Percentiles rank a stretch among this genome's conserved stretches.
These are phyloP conservation scores for Axea sp. DNA, from an alignment of 2,888 invertebrate species.

Conservation along the genomic window DNA sequence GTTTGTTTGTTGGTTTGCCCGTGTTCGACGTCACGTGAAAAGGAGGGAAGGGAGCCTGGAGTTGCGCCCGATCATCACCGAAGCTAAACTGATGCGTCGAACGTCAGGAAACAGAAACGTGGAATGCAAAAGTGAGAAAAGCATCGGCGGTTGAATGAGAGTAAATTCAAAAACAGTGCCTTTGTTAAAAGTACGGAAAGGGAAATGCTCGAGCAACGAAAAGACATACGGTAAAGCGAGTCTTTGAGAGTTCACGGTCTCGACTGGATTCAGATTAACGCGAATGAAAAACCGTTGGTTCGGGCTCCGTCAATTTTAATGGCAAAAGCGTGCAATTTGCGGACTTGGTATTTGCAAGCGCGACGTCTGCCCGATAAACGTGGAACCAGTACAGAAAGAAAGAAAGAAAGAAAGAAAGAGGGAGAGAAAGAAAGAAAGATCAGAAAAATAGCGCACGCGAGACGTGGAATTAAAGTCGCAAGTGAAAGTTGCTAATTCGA, in stretches of 20 bases:
- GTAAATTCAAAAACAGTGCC: constrained; percentile 18
- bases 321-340: no score
- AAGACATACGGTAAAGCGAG: background rate
- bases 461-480: constrained; percentile 33
- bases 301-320: no score
- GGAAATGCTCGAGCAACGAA: background rate
- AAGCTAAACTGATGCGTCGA: constrained; percentile 40
- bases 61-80: constrained; percentile 28
- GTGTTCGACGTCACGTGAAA: no score
- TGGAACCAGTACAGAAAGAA: no score
- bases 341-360: background rate
- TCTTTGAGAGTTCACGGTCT: constrained; percentile 16
- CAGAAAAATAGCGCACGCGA: constrained; percentile 2
- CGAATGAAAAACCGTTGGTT: background rate
- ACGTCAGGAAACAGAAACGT: constrained; percentile 51
- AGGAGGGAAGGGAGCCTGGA: no score
- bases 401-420: no score
- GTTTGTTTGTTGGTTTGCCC: constrained; percentile 16
- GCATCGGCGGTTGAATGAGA: no score
- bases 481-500: constrained; percentile 56
- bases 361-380: background rate
- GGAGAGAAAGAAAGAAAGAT: constrained; percentile 5
- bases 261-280: constrained; percentile 2
- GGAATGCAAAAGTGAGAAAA: constrained; percentile 43
- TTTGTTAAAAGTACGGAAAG: constrained; percentile 7